Evolutionary conservation across 2,113 vertebrate genomes (phyloP), one percentile per base, ranked within the genome.

Genomic region (Nycticorax nycticorax): DNA sequence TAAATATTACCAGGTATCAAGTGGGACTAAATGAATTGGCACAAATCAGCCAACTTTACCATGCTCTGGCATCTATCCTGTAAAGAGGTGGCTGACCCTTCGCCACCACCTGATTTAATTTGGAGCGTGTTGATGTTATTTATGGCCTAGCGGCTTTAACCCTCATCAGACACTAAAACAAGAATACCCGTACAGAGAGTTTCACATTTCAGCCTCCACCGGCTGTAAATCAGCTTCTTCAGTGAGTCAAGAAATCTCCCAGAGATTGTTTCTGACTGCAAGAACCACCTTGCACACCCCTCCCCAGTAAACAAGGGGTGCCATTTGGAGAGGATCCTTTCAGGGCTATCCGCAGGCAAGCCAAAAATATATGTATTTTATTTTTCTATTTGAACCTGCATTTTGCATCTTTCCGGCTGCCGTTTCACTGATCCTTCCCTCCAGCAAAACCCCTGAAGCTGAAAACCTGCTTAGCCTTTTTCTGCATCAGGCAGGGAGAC

Each of bases 381-480:
- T 37, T 35, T n/a, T 35, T 19, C 11, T 7, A 32, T 88, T 88
- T 76, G 12, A 83, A 50, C 59, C 7, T 56, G 35, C 32, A 24
- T 74, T 83, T 63, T 79, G 20, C 28, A 24, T 47, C 71, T 88
- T 88, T 80, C 32, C 35, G 47, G n/a, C 28, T 92, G 78, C 37
- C 19, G 4, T 80, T 92, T 67, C 72, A 69, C n/a, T 35, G 50
- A 59, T 78, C 47, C 85, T 48, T 88, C 79, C 93, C 97, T 92
- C 88, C 82, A 90, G 85, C 83, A 96, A 92, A 92, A 52, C n/a
- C 73, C 94, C 92, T 83, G 60, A 94, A 95, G 95, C 92, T 64
- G 81, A 95, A 98, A 97, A 96, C 88, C 93, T 97, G 93, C 88
- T 80, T n/a, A 47, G 37, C 52, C 27, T 91, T 85, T 92, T 89